Base-by-base conservation (phyloP, 2,113 vertebrate genomes). In the Aptenodytes patagonicus region DNA sequence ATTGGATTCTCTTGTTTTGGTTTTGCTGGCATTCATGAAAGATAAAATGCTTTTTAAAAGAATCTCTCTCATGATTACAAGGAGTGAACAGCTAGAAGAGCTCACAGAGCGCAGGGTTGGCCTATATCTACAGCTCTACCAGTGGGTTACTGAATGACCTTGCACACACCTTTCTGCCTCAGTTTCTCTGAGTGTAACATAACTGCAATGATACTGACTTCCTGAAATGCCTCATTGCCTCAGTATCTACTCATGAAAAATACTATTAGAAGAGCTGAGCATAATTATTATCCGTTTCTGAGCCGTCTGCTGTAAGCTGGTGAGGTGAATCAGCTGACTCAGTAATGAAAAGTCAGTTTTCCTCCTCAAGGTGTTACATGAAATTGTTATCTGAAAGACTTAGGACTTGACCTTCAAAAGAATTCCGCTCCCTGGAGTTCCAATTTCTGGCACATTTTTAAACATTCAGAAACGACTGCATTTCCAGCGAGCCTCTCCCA, bases 181-280 rank as follows among this genome's bases (percentile, higher is more conserved):
- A 94, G 95, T 97, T 97, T 96, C 91, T 89, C 91, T 10, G 61
- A 34, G 19, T n/a, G 36, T 62, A 87, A 93, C 38, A 42, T 32
- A 82, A 76, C 61, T 72, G 42, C 55, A 61, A 60, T 1, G 3
- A 44, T 38, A 70, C 0, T 20, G 84, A 83, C 81, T 89, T 89
- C 89, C 81, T 58, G 62, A 62, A 83, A 92, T 40, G 85, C 89
- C 89, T 85, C 93, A 97, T 26, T 82, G 87, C 81, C 81, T 70
- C 84, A 61, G 81, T 10, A 91, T 19, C 58, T 72, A 25, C 89
- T 94, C 44, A 77, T 66, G 81, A 93, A 91, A 95, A 85, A 91
- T 26, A 49, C n/a, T 51, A 73, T 62, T 81, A 71, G 73, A 61
- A 34, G 72, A 91, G 69, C 60, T 55, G 69, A 82, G 57, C 8